Base-by-base conservation (phyloP, 1,140 invertebrate genomes). In the Sinella curviseta region DNA sequence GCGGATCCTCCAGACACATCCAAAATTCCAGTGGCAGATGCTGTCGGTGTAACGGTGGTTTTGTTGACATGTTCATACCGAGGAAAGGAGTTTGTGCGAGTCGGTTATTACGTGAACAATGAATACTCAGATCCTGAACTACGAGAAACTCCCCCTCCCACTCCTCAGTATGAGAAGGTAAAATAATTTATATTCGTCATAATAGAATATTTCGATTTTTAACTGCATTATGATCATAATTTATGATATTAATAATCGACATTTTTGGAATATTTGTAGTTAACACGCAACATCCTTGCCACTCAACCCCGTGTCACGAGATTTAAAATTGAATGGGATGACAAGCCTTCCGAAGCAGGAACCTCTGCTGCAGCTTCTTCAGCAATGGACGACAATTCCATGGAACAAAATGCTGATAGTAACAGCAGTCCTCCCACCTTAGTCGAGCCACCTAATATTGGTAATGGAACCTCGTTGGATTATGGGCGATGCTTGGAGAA, bases 101-200 rank as follows among this genome's bases (percentile, higher is more conserved):
- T 99, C 26, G 97, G 98, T 16, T 99, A 99, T 87, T 99, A 98
- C 86, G 98, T 99, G 65, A 99, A 99, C 85, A 99, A 99, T 86
- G 97, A 99, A 85, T 99, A 99, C 86, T 92, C 89, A 30, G 73
- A 78, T 17, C 92, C 92, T 2, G 97, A 99, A 87, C 87, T 99
- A 81, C 91, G 93, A 80, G 97, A 99, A 87, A 98, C 97, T 87
- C 97, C 97, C 31, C 98, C 98, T 36, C 88, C 94, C 1, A 92
- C 92, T 60, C 97, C 97, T 17, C 91, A 94, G 76, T 98, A 97
- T 88, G 95, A 98, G 83, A 98, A 99, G 89, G 94, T 93, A 84
- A 82, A 34, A 33, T 35, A 24, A 30, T 28, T 78, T 2, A 74
- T 20, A 35, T 26, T 8, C 48, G n/a, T 70, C 24, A 30, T 17